phyloP scores from a whole-genome alignment of 2,797 vertebrate species.

The Bradypodion ventrale region DNA sequence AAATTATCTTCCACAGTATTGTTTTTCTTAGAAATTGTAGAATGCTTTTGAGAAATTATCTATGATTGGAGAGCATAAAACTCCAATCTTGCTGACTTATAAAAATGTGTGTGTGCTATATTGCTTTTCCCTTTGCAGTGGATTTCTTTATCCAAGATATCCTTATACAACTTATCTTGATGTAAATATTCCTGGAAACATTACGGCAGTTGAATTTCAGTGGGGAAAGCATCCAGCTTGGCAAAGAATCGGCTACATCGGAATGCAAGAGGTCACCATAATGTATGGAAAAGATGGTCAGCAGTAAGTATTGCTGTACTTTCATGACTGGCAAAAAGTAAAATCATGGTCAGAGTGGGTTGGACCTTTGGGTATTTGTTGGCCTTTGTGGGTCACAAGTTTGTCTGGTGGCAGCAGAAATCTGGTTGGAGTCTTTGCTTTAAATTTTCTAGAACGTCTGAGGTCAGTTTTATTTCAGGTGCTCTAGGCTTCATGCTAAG shows the following conservation, averaged over 20 bases:
- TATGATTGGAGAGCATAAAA: not conserved
- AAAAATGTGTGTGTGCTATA: not conserved
- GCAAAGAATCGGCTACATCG: not conserved
- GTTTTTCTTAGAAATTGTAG: not conserved
- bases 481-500: too few relatives aligned
- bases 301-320: not conserved
- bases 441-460: not conserved
- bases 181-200: not conserved
- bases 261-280: not conserved
- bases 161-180: not conserved
- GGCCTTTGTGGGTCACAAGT: not conserved
- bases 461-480: not conserved
- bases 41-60: not conserved
- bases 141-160: not conserved
- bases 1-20: not conserved
- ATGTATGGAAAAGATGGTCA: not conserved
- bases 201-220: slow-evolving; percentile 4
- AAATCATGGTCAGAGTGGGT: not conserved
- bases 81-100: not conserved
- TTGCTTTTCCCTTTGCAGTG: not conserved
- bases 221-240: not conserved
- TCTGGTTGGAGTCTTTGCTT: not conserved
- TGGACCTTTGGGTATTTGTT: not conserved
- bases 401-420: not conserved
- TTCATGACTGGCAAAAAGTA: not conserved